Base-by-base conservation (phyloP, 2,113 vertebrate species). In the Solea senegalensis region DNA sequence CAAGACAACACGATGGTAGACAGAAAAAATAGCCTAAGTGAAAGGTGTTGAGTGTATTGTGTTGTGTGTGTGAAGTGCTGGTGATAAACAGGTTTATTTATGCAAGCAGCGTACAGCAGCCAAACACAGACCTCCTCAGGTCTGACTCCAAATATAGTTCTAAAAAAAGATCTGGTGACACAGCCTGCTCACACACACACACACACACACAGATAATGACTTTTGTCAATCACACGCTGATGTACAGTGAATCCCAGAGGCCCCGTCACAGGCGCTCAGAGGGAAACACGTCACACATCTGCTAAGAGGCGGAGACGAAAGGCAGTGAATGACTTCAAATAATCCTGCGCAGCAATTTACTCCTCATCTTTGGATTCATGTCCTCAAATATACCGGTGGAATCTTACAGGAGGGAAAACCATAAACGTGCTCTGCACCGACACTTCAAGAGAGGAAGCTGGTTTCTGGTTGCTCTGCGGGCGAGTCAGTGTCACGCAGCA, bases 11-110 rank as follows among this genome's bases (percentile, higher is more conserved):
- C 21, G 78, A 81, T 41, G 77, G 77, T 59, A 80, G 79, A 85
- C 51, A 76, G 74, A 80, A 76, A 65, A 74, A 82, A 81, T 55
- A 48, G 73, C 46, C 44, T 68, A 72, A 53, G 72, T 78, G 78
- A 65, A 72, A 67, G n/a, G 55, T n/a, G 60, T 69, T 68, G 54
- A 48, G 61, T 39, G 41, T 21, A 11, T 43, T 55, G 41, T n/a
- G 51, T 34, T 56, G 75, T 45, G 75, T 58, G 75, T 64, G 84
- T 76, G 77, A 69, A 77, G 80, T 70, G 74, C 34, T 49, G 79
- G 69, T n/a, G 49, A 84, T 89, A 90, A 91, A 90, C 87, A 88
- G 86, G 63, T 86, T 90, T 89, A 91, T 90, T 88, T 86, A 88
- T 89, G 87, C 83, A 72, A 86, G 70, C 80, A 45, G 81, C 65